phyloP scores from a whole-genome alignment of 1,140 invertebrate genomes.

The Pogonomyrmex barbatus region DNA sequence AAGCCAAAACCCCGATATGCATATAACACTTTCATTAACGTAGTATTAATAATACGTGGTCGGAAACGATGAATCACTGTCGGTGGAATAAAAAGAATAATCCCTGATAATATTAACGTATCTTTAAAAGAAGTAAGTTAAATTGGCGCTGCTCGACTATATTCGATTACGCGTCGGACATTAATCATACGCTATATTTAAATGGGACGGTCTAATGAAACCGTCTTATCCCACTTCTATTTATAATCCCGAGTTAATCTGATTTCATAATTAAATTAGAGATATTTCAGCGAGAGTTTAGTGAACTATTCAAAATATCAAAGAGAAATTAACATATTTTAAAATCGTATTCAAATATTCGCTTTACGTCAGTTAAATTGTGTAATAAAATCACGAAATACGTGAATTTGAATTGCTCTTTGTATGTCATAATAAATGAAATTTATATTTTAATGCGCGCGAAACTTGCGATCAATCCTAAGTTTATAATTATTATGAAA shows the following conservation, averaged over 20 bases:
- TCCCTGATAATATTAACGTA: constrained; percentile 41
- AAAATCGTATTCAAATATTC: not conserved
- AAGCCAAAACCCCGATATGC: not conserved
- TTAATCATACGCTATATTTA: not conserved
- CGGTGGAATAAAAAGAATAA: constrained; percentile 13
- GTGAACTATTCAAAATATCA: not conserved
- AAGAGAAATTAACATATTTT: not conserved
- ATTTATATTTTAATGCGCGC: not conserved
- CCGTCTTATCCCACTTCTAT: not conserved
- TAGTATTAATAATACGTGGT: constrained; percentile 32
- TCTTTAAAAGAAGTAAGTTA: constrained; percentile 7
- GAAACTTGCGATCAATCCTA: not conserved
- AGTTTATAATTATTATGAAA: constrained; percentile 27
- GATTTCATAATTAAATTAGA: not conserved
- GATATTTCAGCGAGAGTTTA: not conserved
- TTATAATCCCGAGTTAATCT: not conserved
- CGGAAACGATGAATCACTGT: not conserved
- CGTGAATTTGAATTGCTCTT: not conserved
- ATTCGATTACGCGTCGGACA: not conserved
- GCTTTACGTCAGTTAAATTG: not conserved
- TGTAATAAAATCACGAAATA: constrained; percentile 1
- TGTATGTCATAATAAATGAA: not conserved
- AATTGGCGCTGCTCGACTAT: not conserved
- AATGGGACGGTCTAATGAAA: not conserved
- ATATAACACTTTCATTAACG: constrained; percentile 37